Conservation (phyloP, 2,113 vertebrate species). For the Tilapia sparmanii region DNA sequence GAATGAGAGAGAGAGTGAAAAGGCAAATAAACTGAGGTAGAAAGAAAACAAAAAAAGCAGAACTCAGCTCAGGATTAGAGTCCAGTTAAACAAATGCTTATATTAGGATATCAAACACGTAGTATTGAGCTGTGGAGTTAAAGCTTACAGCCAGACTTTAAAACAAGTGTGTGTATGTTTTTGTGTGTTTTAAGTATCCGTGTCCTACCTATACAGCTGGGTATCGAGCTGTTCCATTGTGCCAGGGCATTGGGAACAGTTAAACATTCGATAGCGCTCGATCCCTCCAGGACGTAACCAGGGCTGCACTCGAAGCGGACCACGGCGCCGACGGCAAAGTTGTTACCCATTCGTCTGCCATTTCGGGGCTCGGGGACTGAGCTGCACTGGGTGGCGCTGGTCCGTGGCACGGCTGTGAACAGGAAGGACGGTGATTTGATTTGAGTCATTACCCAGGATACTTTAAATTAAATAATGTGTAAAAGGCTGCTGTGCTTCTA, state of each 20-base stretch:
- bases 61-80: neutral
- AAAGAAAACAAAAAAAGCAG: neutral
- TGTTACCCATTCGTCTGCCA: constrained; percentile 86
- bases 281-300: constrained; percentile 85
- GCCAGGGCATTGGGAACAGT: constrained; percentile 90
- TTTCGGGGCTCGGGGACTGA: constrained; percentile 93
- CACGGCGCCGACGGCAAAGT: constrained; percentile 86
- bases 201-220: constrained; percentile 83
- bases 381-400: constrained; percentile 95
- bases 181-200: neutral
- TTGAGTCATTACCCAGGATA: neutral
- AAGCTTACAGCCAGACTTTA: neutral
- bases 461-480: neutral
- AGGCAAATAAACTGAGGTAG: neutral
- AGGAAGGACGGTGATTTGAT: neutral
- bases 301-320: constrained; percentile 90
- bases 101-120: neutral
- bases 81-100: neutral
- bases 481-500: neutral
- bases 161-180: neutral
- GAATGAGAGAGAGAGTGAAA: neutral
- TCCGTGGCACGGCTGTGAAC: constrained; percentile 85
- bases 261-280: constrained; percentile 85
- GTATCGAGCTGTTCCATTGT: constrained; percentile 92
- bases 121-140: neutral